Base-by-base conservation (phyloP, 2,113 vertebrate species). In the Bolborhynchus lineola region DNA sequence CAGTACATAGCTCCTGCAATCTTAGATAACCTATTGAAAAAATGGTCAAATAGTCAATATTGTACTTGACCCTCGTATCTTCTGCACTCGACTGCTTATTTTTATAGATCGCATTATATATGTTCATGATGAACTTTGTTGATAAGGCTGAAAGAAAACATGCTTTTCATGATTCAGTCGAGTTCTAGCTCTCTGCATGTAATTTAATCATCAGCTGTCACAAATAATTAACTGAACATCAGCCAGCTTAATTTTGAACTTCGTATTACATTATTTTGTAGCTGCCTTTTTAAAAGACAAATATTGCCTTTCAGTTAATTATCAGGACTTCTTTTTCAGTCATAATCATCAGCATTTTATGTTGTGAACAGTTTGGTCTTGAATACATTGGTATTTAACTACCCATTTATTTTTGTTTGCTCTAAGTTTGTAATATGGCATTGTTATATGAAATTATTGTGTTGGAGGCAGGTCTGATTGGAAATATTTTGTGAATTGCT, bases 1-100 rank as follows among this genome's bases (percentile, higher is more conserved):
- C 13, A 91, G 47, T 33, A 41, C 62, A 37, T 24, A 92, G 82
- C 75, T 95, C 80, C 84, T 83, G 67, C 94, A 95, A 93, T 93
- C 82, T 74, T 95, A 97, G 93, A 90, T 91, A 97, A 95, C 35
- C 28, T 72, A 10, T 62, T 29, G 79, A 91, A 93, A 81, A 82
- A 95, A 82, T 94, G 96, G 97, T 97, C 98, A 96, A 96, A 97
- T 82, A 98, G 98, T 98, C 98, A 98, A 98, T 98, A 98, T 98
- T 98, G 98, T 98, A 98, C 98, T 98, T 98, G 96, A 98, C 98
- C 97, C 97, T 98, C 95, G 94, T 98, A 97, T 98, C 96, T 98
- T 98, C 95, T 98, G 97, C 97, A 98, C 97, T 96, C 26, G 2
- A 92, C 77, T 94, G 95, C 96, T 97, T 97, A 93, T 95, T 96